Percentiles rank a stretch among this genome's conserved stretches.
These are phyloP conservation scores for Masticophis lateralis DNA, from an alignment of 2,797 vertebrate species.

Conservation along the genomic window DNA sequence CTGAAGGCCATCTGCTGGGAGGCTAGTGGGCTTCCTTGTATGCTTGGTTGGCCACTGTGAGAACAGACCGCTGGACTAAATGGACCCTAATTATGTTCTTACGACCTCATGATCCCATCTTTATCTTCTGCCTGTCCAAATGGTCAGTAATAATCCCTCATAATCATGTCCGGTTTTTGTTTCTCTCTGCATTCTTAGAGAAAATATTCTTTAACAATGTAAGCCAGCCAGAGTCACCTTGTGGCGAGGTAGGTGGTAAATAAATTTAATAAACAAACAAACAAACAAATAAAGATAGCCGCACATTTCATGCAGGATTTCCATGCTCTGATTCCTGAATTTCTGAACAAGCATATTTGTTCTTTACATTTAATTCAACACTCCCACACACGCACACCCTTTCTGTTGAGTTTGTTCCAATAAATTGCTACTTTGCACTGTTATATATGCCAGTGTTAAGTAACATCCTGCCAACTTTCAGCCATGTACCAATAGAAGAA, in stretches of 20 bases:
- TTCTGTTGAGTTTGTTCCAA: background rate
- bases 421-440: background rate
- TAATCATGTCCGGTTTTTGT: background rate
- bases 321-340: background rate
- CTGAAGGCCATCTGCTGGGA: background rate
- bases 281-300: background rate
- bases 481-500: background rate
- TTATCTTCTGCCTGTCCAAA: background rate
- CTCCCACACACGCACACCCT: background rate
- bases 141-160: background rate
- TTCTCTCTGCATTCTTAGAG: background rate
- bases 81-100: background rate
- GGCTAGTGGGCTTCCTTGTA: background rate
- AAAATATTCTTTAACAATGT: background rate
- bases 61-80: background rate
- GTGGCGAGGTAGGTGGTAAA: background rate
- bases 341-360: background rate
- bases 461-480: background rate
- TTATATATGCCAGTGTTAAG: background rate
- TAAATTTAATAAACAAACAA: background rate
- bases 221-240: background rate
- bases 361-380: background rate
- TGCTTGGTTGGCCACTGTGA: background rate
- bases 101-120: background rate
- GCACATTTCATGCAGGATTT: background rate